Evolutionary conservation across 2,797 vertebrate species (phyloP).

Genomic region (Gallinago stenura): DNA sequence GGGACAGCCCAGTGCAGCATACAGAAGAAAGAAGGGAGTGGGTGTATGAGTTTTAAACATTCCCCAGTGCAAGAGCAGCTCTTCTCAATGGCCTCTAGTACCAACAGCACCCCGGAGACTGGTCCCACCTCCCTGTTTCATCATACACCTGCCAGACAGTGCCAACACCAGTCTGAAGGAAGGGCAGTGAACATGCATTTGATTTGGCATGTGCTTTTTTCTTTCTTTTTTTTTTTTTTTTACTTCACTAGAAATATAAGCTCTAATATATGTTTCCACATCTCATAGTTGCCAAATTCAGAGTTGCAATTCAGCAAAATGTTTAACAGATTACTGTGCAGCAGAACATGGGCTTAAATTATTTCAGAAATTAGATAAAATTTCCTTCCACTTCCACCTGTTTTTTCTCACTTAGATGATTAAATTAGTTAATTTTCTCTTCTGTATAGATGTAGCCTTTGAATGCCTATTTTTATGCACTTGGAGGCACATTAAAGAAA

Average conservation of each 20-base stretch:
- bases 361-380: background rate
- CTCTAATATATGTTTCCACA: background rate
- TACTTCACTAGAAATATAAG: background rate
- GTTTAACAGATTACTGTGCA: background rate
- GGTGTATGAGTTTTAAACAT: background rate
- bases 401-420: background rate
- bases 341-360: background rate
- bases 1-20: background rate
- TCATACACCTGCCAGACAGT: background rate
- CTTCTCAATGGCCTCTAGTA: background rate
- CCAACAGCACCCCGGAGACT: background rate
- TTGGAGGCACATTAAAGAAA: constrained; percentile 17
- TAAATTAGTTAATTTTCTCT: background rate
- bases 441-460: background rate
- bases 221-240: background rate
- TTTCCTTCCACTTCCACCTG: background rate
- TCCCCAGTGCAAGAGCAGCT: background rate
- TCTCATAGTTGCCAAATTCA: background rate
- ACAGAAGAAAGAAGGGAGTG: background rate
- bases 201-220: background rate
- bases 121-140: background rate
- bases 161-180: background rate
- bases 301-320: background rate
- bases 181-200: background rate
- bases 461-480: background rate